Evolutionary conservation across 1,140 invertebrate species (phyloP), one percentile per base, ranked within the genome.

Genomic region (Camponotus floridanus): DNA sequence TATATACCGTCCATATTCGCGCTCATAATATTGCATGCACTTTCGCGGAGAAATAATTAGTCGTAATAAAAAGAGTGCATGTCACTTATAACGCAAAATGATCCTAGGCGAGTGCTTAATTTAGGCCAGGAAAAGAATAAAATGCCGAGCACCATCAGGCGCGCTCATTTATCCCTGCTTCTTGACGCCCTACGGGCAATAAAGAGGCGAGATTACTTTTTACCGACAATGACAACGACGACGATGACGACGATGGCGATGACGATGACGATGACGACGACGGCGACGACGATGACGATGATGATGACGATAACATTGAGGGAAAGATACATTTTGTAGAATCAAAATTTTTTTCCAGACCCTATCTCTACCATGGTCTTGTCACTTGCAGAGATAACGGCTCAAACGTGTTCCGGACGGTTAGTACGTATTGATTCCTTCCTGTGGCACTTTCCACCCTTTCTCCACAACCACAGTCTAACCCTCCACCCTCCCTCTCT

Each of bases 391-490:
- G 59, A 67, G 79, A 88, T 86, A 70, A 79, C 73, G 39, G 83
- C 71, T 87, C 86, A 83, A 89, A 90, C 80, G 90, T 86, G 74
- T 91, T 88, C 88, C 88, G 76, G 79, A 78, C 91, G 91, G 90
- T 88, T 91, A 91, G 86, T 89, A 91, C 83, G 90, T 91, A 91
- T 91, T 86, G 90, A 91, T 91, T 91, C 90, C 84, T 85, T 86
- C 87, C 83, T 86, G 62, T 80, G 71, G 78, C 83, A 81, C 79
- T 86, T 84, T 84, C 67, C 74, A 45, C 76, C 84, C 86, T 87
- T 62, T 70, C 62, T n/a, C 83, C 48, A 61, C 70, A 55, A 39
- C 68, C 57, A 78, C 76, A 51, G 55, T 80, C 64, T 51, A 59
- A 51, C 48, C 48, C 48, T 51, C 48, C 18, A 51, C 5, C 48